Evolutionary conservation across 1,140 invertebrate genomes (phyloP), one percentile per base, ranked within the genome.

Genomic region (Manduca sexta): DNA sequence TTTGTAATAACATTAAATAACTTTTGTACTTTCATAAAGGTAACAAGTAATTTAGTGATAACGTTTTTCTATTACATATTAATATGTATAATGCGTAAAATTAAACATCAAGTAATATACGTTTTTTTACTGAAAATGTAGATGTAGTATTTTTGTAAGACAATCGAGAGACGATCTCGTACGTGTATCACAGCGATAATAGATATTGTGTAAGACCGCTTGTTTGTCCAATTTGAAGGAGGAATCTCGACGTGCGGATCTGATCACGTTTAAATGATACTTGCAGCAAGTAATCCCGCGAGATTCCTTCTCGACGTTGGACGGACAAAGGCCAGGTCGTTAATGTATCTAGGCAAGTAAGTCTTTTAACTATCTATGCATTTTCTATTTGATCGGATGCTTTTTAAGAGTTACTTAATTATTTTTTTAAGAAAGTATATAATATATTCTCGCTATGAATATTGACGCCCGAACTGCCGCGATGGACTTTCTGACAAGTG

Each of bases 101-200:
- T 46, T 74, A 69, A 82, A 71, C 65, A 69, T 73, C 72, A 74
- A 77, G 55, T 82, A 76, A 77, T 79, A 60, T 82, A 82, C 70
- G 69, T 80, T 83, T 85, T 83, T 82, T 80, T 83, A 82, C 73
- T 79, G 79, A 57, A 79, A 78, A 69, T 55, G 66, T 84, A 84
- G 81, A 56, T 80, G 66, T 84, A 84, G 81, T 81, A 76, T 83
- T 81, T 84, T 83, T 84, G 52, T 84, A 84, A 84, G 74, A 70
- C 49, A 64, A 71, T 52, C 64, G 74, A 74, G 72, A 59, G 58
- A 47, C 42, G 64, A 56, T 61, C 75, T 84, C 74, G 69, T 61
- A 68, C 74, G 77, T 81, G 81, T 84, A 81, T 83, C 77, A 81
- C 67, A 80, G 81, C 81, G 79, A 84, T 83, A 84, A 84, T 83